These are phyloP conservation scores for Drosophila crucigera DNA, from an alignment of 2,888 invertebrate species.

Conservation along the genomic window DNA sequence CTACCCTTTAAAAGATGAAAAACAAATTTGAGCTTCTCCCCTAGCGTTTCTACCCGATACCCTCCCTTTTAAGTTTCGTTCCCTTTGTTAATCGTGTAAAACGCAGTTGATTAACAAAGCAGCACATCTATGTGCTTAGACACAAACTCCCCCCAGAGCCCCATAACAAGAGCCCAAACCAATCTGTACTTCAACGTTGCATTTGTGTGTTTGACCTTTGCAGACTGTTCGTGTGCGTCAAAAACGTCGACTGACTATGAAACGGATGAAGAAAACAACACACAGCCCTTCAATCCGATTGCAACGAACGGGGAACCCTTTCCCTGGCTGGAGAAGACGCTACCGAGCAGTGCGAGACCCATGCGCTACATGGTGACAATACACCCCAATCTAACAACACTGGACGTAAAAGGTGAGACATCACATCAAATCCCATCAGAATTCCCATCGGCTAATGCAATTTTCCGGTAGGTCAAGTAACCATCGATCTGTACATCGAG, in stretches of 20 bases:
- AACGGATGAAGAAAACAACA: slow-evolving; percentile 88
- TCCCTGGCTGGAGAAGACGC: slow-evolving; percentile 91
- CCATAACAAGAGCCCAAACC: slow-evolving; percentile 27
- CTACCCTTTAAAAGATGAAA: not conserved
- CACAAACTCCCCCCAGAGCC: slow-evolving; percentile 44
- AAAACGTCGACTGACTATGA: slow-evolving; percentile 88
- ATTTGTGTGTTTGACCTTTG: slow-evolving; percentile 66
- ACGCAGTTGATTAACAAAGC: slow-evolving; percentile 69
- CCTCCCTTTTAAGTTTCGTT: slow-evolving; percentile 26
- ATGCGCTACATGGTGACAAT: slow-evolving; percentile 94
- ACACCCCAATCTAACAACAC: slow-evolving; percentile 96
- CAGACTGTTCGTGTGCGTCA: slow-evolving; percentile 90
- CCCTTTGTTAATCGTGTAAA: slow-evolving; percentile 74
- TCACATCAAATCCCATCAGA: not conserved
- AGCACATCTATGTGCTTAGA: slow-evolving; percentile 73
- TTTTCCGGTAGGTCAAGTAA: slow-evolving; percentile 90
- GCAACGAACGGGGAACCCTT: slow-evolving; percentile 91
- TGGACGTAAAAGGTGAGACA: slow-evolving; percentile 92
- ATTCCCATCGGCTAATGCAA: slow-evolving; percentile 27
- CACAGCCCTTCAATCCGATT: slow-evolving; percentile 88
- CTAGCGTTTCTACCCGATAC: slow-evolving; percentile 22
- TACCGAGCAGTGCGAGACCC: slow-evolving; percentile 92
- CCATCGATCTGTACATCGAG: slow-evolving; percentile 93
- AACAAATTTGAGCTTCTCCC: slow-evolving; percentile 6
- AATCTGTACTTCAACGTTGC: slow-evolving; percentile 22